Conservation (phyloP, 2,888 invertebrate species). For the Leucania comma region DNA sequence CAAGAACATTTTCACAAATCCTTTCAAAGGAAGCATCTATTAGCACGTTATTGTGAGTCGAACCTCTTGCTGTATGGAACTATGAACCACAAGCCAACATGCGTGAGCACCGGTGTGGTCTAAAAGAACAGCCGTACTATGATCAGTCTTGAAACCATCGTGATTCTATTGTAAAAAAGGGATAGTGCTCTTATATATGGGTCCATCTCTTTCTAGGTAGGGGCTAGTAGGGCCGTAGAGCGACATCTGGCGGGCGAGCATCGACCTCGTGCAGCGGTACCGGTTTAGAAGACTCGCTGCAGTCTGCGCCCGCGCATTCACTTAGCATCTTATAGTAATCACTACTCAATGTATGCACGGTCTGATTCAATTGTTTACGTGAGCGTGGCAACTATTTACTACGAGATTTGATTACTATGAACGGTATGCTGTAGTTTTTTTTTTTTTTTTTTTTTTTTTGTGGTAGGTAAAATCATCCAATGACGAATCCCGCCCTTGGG, state of each 20-base stretch:
- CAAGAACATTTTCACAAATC: background rate
- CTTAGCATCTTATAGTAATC: constrained; percentile 61
- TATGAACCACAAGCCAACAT: constrained; percentile 24
- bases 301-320: constrained; percentile 67
- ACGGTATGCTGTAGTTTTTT: constrained; percentile 3
- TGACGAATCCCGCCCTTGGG: too few species aligned
- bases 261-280: constrained; percentile 71
- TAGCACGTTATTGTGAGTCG: constrained; percentile 56
- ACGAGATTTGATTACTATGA: constrained; percentile 42
- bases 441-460: too few species aligned
- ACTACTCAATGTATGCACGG: constrained; percentile 66
- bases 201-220: too few species aligned
- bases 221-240: constrained; percentile 36
- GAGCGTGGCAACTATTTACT: constrained; percentile 62
- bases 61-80: constrained; percentile 21
- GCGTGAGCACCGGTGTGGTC: constrained; percentile 62
- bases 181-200: too few species aligned
- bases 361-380: constrained; percentile 77
- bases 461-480: too few species aligned
- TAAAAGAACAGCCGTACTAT: constrained; percentile 37
- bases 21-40: constrained; percentile 48
- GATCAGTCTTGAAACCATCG: too few species aligned
- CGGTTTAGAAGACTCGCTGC: constrained; percentile 66
- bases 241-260: constrained; percentile 79
- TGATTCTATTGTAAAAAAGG: too few species aligned